Conservation (phyloP, 2,888 invertebrate genomes). For the Marasmarcha lunaedactyla region DNA sequence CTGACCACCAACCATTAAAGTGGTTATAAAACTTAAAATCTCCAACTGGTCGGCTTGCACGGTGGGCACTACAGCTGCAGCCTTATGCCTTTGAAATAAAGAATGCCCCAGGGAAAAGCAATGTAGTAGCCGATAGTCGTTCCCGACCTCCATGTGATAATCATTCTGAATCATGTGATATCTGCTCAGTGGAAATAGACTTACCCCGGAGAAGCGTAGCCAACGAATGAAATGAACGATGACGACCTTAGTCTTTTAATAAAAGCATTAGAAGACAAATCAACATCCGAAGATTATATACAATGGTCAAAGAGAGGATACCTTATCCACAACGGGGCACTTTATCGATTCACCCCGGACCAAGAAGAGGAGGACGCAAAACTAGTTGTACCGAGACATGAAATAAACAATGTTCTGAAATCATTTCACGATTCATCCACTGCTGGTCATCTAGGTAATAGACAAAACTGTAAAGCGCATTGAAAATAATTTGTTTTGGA, state of each 20-base stretch:
- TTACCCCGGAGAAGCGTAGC: neutral
- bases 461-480: constrained; percentile 1
- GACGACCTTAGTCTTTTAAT: constrained; percentile 2
- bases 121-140: constrained; percentile 9
- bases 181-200: constrained; percentile 1
- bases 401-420: neutral
- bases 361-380: neutral
- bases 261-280: constrained; percentile 2
- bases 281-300: constrained; percentile 1
- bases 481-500: constrained; percentile 1
- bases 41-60: constrained; percentile 9
- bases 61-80: constrained; percentile 11
- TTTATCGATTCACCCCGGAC: constrained; percentile 2
- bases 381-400: constrained; percentile 1
- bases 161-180: neutral
- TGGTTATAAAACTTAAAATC: constrained; percentile 8
- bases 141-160: constrained; percentile 3
- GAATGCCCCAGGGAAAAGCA: constrained; percentile 7
- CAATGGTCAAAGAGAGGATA: constrained; percentile 4
- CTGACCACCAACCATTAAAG: constrained; percentile 1
- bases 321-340: neutral
- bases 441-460: constrained; percentile 1
- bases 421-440: neutral
- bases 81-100: constrained; percentile 7
- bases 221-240: neutral